These are phyloP conservation scores for Nephrotoma appendiculata DNA, from an alignment of 2,888 invertebrate species.

Conservation along the genomic window DNA sequence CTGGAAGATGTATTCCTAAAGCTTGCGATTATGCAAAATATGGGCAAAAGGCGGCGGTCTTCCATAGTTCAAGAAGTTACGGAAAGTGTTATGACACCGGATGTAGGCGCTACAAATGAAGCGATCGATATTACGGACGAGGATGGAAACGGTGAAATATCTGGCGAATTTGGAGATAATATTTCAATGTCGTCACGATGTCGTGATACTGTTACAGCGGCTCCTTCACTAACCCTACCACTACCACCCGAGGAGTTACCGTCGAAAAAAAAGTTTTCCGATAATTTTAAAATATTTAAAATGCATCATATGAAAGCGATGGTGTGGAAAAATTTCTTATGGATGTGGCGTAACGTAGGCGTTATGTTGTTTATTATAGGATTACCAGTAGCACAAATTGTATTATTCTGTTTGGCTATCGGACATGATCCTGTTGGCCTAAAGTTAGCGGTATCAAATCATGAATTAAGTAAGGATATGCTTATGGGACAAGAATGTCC, in stretches of 20 bases:
- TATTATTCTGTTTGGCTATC: slow-evolving; percentile 76
- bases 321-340: slow-evolving; percentile 77
- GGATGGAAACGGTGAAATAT: slow-evolving; percentile 54
- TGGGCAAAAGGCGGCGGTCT: slow-evolving; percentile 64
- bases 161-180: slow-evolving; percentile 77
- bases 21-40: slow-evolving; percentile 63
- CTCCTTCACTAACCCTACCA: slow-evolving; percentile 39
- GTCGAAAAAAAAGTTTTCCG: slow-evolving; percentile 34
- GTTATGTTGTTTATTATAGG: slow-evolving; percentile 74
- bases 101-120: slow-evolving; percentile 48
- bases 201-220: slow-evolving; percentile 45
- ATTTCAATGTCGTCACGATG: slow-evolving; percentile 62
- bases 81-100: slow-evolving; percentile 48
- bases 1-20: slow-evolving; percentile 72
- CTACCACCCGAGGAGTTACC: slow-evolving; percentile 55
- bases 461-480: slow-evolving; percentile 45
- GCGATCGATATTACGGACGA: slow-evolving; percentile 51
- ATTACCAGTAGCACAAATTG: slow-evolving; percentile 71
- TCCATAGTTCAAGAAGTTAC: slow-evolving; percentile 66
- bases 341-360: slow-evolving; percentile 64
- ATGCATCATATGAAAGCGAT: slow-evolving; percentile 63
- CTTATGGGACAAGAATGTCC: slow-evolving; percentile 35
- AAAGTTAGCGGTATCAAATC: slow-evolving; percentile 64
- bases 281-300: slow-evolving; percentile 49
- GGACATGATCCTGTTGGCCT: slow-evolving; percentile 73